Conservation (phyloP, 2,113 vertebrate species). For the Glaucidium brasilianum region DNA sequence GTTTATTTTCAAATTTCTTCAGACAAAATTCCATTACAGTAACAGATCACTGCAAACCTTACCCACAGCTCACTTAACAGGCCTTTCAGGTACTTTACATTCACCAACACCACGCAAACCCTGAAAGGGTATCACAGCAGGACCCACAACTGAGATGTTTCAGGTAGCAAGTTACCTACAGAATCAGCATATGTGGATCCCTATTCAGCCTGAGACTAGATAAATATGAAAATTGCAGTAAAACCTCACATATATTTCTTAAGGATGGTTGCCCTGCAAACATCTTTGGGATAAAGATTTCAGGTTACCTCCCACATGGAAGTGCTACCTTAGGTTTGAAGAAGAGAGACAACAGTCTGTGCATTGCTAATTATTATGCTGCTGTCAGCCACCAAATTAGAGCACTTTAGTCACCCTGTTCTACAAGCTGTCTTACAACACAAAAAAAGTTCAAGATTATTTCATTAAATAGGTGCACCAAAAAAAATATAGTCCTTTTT, state of each 20-base stretch:
- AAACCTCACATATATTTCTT: background rate
- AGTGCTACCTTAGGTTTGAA: background rate
- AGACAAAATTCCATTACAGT: background rate
- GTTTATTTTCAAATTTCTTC: background rate
- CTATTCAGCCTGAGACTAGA: background rate
- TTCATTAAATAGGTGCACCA: background rate
- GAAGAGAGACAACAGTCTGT: background rate
- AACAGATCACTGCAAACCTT: background rate
- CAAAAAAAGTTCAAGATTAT: background rate
- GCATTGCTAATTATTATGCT: background rate
- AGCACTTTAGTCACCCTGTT: background rate
- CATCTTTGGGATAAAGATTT: background rate
- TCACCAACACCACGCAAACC: background rate
- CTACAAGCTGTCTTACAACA: background rate
- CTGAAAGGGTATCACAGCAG: background rate
- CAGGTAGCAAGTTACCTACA: background rate
- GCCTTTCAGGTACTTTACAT: background rate
- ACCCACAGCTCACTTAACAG: background rate
- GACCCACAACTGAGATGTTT: fast-evolving
- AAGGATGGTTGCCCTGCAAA: background rate
- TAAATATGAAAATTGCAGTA: background rate
- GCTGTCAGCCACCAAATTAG: background rate
- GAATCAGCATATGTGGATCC: background rate
- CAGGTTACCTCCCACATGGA: background rate
- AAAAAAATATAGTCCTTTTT: background rate